Percentiles rank a stretch among this genome's conserved stretches.
These are phyloP conservation scores for Atopsyche davidsoni DNA, from an alignment of 1,140 invertebrate species.

Conservation along the genomic window DNA sequence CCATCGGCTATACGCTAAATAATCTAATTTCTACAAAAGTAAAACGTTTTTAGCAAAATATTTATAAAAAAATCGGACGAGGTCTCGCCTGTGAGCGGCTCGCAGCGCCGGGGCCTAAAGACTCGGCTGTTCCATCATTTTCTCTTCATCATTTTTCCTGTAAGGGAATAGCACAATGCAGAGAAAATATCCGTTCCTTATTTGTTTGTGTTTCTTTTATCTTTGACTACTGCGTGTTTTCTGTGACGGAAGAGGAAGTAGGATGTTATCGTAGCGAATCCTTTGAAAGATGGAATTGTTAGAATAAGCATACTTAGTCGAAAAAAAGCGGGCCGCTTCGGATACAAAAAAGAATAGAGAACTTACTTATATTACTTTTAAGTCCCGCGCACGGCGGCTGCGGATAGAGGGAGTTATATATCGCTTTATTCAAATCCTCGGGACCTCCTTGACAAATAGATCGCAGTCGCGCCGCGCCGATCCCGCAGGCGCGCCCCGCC, in stretches of 20 bases:
- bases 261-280: constrained; percentile 6
- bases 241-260: constrained; percentile 15
- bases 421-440: constrained; percentile 1
- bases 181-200: constrained; percentile 18
- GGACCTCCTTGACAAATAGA: constrained; percentile 14
- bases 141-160: constrained; percentile 14
- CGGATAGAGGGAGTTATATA: background rate
- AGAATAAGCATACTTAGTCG: background rate
- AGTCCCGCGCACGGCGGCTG: background rate
- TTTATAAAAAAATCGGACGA: too few species aligned
- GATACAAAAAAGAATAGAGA: too few species aligned
- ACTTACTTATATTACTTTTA: constrained; percentile 1
- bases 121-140: constrained; percentile 7
- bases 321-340: too few species aligned
- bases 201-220: constrained; percentile 25
- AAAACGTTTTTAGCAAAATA: too few species aligned
- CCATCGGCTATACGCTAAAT: too few species aligned
- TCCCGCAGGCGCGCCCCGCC: constrained; percentile 11
- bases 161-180: constrained; percentile 7
- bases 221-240: constrained; percentile 16
- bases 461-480: constrained; percentile 3
- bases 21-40: too few species aligned
- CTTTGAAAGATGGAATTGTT: constrained; percentile 9
- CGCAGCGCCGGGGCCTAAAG: constrained; percentile 3
- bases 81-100: background rate